Base-by-base conservation (phyloP, 1,140 invertebrate genomes). In the Pogonomyrmex barbatus region DNA sequence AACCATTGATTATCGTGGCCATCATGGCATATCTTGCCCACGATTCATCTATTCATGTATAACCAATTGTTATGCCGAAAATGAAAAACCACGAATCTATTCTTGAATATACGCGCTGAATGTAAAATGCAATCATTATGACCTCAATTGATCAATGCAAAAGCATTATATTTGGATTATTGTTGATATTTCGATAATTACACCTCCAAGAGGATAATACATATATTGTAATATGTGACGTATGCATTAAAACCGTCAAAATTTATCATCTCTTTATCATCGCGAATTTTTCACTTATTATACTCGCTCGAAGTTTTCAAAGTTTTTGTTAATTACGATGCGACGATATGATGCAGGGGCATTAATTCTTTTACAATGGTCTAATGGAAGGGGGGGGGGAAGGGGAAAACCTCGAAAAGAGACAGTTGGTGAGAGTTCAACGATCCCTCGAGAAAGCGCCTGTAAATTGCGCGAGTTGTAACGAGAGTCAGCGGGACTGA, bases 401-500 rank as follows among this genome's bases (percentile, higher is more conserved):
- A 81, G 54, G 67, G 54, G 67, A 70, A 42, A 60, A 45, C 4
- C 12, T 75, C 45, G 14, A 52, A 39, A 60, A 79, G 56, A 75
- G 50, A 68, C 17, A 81, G 47, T 5, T 30, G 24, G 36, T 33
- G 4, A 24, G 47, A 73, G 81, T 89, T 90, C 89, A 89, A 87
- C 70, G 89, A 87, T 85, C 88, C 33, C 68, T 56, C 1, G 50
- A 79, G 70, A 87, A 70, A 87, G 47, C 30, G 84, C 47, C 62
- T 71, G 82, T 67, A 90, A 85, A 89, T 88, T 73, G 88, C 78
- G 65, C 86, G 86, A 76, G 81, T 85, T 71, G 75, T 77, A 89
- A 89, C 82, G 89, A 88, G 86, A 90, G 77, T 78, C 76, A 88
- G 77, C 58, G 81, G 54, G 42, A 65, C 76, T 90, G 89, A 90